These are phyloP conservation scores for Cephus nigrinus DNA, from an alignment of 2,888 invertebrate genomes.

Conservation along the genomic window DNA sequence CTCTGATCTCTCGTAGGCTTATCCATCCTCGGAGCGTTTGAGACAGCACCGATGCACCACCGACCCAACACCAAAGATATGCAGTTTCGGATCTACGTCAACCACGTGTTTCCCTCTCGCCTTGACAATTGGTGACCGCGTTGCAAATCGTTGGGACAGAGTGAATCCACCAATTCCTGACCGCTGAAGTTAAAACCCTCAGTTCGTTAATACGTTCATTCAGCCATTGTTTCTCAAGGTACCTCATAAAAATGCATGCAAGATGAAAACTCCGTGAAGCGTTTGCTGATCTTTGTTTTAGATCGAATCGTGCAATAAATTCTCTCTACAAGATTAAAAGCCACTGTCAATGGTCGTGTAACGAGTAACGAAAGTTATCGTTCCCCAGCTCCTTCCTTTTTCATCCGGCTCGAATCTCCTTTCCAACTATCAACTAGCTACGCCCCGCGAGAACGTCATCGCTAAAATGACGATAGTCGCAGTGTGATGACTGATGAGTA, in stretches of 20 bases:
- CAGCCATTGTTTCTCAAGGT: not conserved
- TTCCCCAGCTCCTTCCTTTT: not conserved
- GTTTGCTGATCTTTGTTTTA: no score
- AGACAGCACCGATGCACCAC: no score
- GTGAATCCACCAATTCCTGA: not conserved
- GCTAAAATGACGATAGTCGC: no score
- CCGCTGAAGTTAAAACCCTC: not conserved
- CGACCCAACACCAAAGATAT: no score
- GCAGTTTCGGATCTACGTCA: no score
- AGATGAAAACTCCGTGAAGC: no score
- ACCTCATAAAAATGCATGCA: not conserved
- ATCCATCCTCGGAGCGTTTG: constrained; percentile 1
- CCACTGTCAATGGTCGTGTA: not conserved
- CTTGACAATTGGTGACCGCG: constrained; percentile 7
- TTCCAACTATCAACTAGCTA: not conserved
- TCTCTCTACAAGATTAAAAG: not conserved
- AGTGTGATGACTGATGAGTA: no score
- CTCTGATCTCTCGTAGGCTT: not conserved
- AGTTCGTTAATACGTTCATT: not conserved
- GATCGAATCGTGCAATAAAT: not conserved
- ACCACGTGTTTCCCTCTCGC: no score
- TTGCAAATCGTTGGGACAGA: not conserved
- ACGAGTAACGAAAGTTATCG: not conserved
- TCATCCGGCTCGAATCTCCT: not conserved
- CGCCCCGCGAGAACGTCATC: no score